Base-by-base conservation (phyloP, 2,797 vertebrate species). In the Hoplostethus mediterraneus region DNA sequence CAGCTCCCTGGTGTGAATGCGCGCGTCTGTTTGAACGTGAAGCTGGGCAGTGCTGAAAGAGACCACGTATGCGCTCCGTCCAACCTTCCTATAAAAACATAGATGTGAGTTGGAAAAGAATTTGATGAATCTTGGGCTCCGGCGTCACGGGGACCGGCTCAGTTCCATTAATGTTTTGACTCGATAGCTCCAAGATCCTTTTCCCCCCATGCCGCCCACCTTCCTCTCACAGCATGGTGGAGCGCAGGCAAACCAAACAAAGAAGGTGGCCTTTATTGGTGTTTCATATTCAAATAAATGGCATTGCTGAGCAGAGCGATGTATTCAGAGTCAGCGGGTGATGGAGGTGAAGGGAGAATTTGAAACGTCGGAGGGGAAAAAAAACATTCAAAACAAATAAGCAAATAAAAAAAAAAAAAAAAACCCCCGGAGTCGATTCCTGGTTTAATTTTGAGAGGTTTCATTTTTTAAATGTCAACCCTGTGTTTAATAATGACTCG, bases 261-360 rank as follows among this genome's bases (percentile, higher is more conserved):
- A 87, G 79, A 21, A 90, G 87, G 87, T 85, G 80, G 77, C 87
- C 87, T 84, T 87, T 90, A 84, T 88, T 77, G 64, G 66, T 56
- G 82, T 89, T 91, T 91, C 86, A 90, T 92, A 93, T 92, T 91
- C 74, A 93, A 93, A 91, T 91, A 81, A 51, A 91, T 93, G 86
- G 85, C 77, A 77, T 63, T 62, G 79, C 81, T 72, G 48, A 82
- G 81, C 60, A 85, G 74, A 14, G 5, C 64, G 73, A 84, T 79
- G 59, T 53, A 79, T 81, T 89, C 85, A 0, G 47, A 80, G 79
- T 75, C 85, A 84, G 81, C 68, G 81, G 87, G 86, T 79, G 81
- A 80, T n/a, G 56, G 48, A 56, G 36, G 58, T 25, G 42, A 40
- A 71, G 51, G n/a, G 53, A 63, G 77, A 45, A 49, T 77, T 80